These are phyloP conservation scores for Bombylius discolor DNA, from an alignment of 2,888 invertebrate species.

Conservation along the genomic window DNA sequence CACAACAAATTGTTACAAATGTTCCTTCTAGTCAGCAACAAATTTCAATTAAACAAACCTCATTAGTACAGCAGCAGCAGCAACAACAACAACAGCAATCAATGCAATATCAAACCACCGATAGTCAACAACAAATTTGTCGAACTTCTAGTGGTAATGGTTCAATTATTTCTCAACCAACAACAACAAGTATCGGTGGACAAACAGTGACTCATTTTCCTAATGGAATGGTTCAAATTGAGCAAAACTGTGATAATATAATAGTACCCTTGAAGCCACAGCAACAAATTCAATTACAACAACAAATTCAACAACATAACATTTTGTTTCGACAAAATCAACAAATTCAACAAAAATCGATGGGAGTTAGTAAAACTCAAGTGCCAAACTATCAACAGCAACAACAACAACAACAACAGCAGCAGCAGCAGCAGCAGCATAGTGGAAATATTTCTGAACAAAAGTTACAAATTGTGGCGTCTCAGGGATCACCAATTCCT, in stretches of 20 bases:
- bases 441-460: conserved; percentile 2
- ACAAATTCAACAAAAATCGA: conserved; percentile 14
- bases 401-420: conserved; percentile 5
- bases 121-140: not conserved
- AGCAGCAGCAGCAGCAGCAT: conserved; percentile 9
- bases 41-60: too few species aligned
- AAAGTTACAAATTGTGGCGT: not conserved
- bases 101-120: not conserved
- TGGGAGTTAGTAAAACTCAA: not conserved
- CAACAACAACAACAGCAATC: not conserved
- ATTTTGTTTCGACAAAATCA: conserved; percentile 20
- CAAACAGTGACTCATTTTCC: conserved; percentile 23
- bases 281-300: conserved; percentile 22
- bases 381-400: conserved; percentile 2
- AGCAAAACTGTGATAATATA: conserved; percentile 20
- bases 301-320: conserved; percentile 25
- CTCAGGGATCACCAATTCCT: conserved; percentile 35
- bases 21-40: conserved; percentile 14
- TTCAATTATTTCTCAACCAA: conserved; percentile 7
- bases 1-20: conserved; percentile 6
- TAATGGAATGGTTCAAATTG: conserved; percentile 23
- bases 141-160: not conserved
- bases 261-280: conserved; percentile 19
- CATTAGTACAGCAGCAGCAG: conserved; percentile 2
- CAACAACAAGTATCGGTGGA: conserved; percentile 20